Base-by-base conservation (phyloP, 2,113 vertebrate genomes). In the Mixornis gularis region DNA sequence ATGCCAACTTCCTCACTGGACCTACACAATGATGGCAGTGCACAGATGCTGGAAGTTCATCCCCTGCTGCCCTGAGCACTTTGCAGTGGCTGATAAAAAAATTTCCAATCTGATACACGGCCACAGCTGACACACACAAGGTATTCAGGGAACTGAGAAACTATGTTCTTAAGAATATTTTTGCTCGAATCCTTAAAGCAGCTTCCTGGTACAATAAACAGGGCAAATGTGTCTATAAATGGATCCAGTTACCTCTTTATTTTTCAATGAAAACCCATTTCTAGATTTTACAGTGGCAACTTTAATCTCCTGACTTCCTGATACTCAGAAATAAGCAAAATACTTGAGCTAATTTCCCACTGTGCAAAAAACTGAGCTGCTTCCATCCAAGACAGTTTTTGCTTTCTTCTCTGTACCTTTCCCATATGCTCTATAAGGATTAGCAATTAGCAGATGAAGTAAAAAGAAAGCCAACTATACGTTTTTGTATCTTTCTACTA, bases 271-370 rank as follows among this genome's bases (percentile, higher is more conserved):
- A 90, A 94, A 40, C 30, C 44, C 11, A 1, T 44, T 87, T 87
- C 52, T 63, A 59, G 49, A 68, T 68, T 89, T 90, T 34, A 71
- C 36, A 41, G 55, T 3, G 13, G 36, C 44, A 89, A 60, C 65
- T 95, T 74, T 52, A 74, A 84, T 68, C 78, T 46, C 41, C 30
- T 72, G 44, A 53, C 40, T 89, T 94, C 80, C 70, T 44, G 38
- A 93, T 52, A 49, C 36, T 52, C 69, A 84, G 25, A 93, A 93
- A 76, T 62, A 73, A 81, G 53, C 53, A 53, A 76, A 87, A 81
- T 21, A 87, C 32, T 66, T 51, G 27, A 78, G 36, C 52, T 81
- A 4, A 78, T 68, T 87, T 86, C 73, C 53, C 53, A 21, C 63
- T n/a, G 14, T 56, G 74, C 58, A 78, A 94, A 83, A 83, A 87